Evolutionary conservation across 2,888 invertebrate species (phyloP).

Genomic region (Noctua comes): DNA sequence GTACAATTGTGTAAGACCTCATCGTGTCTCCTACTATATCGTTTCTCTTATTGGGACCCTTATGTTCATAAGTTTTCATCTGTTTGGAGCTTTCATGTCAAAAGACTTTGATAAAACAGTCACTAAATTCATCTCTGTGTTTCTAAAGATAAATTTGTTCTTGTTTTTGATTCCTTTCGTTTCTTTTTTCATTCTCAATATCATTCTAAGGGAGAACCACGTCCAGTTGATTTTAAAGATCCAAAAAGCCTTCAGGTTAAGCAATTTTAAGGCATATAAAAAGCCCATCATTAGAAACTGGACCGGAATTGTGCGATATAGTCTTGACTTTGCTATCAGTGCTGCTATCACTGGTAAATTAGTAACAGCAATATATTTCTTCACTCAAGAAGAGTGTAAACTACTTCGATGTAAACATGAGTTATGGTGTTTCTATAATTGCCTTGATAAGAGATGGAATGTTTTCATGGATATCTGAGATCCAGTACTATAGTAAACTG

Average conservation of each 20-base stretch:
- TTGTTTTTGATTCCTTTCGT: conserved; percentile 3
- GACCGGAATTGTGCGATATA: not conserved
- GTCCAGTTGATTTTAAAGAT: conserved; percentile 28
- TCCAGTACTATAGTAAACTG: conserved; percentile 7
- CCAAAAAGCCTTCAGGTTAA: conserved; percentile 21
- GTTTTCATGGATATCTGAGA: conserved; percentile 20
- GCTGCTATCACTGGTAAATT: not conserved
- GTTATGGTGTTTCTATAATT: conserved; percentile 22
- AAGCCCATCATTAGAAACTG: conserved; percentile 15
- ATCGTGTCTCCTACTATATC: conserved; percentile 6
- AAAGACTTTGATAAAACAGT: not conserved
- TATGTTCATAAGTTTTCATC: not conserved
- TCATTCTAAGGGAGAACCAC: conserved; percentile 12
- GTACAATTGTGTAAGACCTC: conserved; percentile 32
- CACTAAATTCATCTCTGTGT: not conserved
- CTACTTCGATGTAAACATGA: conserved; percentile 17
- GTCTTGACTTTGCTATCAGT: not conserved
- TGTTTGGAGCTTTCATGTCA: rapidly evolving
- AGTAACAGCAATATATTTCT: not conserved
- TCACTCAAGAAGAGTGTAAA: conserved; percentile 16
- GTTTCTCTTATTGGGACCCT: conserved; percentile 18
- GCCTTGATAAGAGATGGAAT: conserved; percentile 35
- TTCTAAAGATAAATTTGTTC: not conserved
- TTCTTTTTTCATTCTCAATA: conserved; percentile 1
- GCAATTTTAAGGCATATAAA: conserved; percentile 14